Conservation (phyloP, 2,888 invertebrate genomes). For the Sympetrum striolatum region DNA sequence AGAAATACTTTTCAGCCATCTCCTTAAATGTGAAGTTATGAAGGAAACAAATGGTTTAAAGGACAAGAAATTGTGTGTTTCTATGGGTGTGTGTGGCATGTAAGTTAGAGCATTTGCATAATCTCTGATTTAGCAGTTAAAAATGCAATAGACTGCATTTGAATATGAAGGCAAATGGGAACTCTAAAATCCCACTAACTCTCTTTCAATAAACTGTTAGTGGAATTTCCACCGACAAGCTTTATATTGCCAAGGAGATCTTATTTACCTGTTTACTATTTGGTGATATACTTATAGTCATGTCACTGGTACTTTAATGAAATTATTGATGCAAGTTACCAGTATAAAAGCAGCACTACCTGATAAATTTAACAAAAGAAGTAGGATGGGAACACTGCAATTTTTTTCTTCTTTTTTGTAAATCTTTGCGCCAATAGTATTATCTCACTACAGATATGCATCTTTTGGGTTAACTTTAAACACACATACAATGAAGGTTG, state of each 20-base stretch:
- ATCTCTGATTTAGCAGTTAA: too few relatives aligned
- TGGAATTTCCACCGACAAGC: neutral
- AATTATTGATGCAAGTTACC: neutral
- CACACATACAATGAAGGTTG: too few relatives aligned
- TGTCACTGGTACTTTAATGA: constrained; percentile 24
- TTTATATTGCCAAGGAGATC: neutral
- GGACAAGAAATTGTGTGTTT: too few relatives aligned
- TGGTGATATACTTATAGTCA: constrained; percentile 22
- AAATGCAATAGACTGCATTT: neutral
- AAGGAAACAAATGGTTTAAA: too few relatives aligned
- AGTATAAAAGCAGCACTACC: constrained; percentile 14
- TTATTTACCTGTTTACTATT: constrained; percentile 11
- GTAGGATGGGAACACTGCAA: neutral
- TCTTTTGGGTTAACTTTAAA: neutral
- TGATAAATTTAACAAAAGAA: neutral
- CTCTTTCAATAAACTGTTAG: neutral
- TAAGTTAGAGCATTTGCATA: too few relatives aligned
- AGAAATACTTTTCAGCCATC: too few relatives aligned
- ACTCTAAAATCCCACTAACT: neutral
- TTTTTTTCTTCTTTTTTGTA: neutral
- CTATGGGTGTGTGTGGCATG: too few relatives aligned
- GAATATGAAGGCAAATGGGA: constrained; percentile 20
- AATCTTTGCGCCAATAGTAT: neutral
- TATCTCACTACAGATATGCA: neutral
- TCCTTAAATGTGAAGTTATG: too few relatives aligned